Conservation (phyloP, 2,797 vertebrate species). For the Buceros bicornis region DNA sequence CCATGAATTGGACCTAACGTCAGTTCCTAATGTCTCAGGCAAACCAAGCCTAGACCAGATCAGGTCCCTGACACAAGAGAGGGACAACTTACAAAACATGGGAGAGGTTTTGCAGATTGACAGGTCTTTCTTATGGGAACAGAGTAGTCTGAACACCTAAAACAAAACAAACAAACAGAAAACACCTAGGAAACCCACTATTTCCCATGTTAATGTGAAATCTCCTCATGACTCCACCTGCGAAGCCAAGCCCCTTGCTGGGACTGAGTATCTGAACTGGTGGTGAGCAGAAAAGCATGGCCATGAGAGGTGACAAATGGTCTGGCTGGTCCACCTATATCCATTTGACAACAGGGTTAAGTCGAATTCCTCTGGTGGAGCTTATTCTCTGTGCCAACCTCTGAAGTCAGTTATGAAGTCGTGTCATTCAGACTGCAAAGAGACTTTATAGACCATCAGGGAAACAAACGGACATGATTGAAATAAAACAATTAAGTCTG, state of each 20-base stretch:
- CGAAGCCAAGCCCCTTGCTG: not conserved
- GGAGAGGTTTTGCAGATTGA: not conserved
- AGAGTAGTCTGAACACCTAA: not conserved
- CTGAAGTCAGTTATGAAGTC: not conserved
- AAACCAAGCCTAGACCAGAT: not conserved
- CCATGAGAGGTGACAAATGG: not conserved
- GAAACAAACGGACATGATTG: not conserved
- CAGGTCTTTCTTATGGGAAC: not conserved
- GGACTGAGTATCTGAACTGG: not conserved
- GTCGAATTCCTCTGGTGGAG: not conserved
- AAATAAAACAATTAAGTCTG: not conserved
- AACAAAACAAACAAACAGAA: fast-evolving
- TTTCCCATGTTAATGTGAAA: not conserved
- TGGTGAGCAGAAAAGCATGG: not conserved
- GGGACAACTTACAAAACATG: not conserved
- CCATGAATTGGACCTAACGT: not conserved
- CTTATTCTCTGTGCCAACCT: not conserved
- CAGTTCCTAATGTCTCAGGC: not conserved
- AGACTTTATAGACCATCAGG: not conserved
- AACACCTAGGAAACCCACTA: fast-evolving
- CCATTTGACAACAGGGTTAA: not conserved
- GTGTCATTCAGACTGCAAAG: not conserved
- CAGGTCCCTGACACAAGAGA: not conserved
- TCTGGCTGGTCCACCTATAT: not conserved
- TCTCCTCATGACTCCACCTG: not conserved